These are phyloP conservation scores for Rhabdornis inornatus DNA, from an alignment of 2,113 vertebrate genomes.

Conservation along the genomic window DNA sequence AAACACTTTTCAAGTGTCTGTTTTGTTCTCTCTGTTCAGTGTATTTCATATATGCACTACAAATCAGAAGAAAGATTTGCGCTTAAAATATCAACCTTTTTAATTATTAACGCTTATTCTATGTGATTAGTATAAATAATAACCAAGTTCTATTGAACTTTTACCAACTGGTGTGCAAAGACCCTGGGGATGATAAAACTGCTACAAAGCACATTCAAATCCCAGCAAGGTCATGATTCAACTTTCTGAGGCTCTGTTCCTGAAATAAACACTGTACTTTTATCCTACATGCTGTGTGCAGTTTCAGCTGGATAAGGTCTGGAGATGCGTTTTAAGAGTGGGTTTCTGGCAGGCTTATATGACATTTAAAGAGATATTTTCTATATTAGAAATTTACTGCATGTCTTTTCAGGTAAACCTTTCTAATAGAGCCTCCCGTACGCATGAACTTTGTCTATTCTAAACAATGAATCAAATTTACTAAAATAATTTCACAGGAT, in stretches of 20 bases:
- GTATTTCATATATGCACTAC: neutral
- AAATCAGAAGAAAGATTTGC: neutral
- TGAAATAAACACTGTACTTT: neutral
- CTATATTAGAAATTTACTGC: neutral
- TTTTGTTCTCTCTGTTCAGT: neutral
- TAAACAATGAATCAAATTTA: neutral
- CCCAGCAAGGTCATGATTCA: neutral
- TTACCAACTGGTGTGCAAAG: neutral
- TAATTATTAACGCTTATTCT: neutral
- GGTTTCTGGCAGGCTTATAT: neutral
- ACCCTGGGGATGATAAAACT: neutral
- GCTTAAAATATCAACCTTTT: neutral
- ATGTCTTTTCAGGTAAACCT: neutral
- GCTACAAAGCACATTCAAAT: neutral
- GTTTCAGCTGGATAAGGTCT: neutral
- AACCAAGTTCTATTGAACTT: neutral
- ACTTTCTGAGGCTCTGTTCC: neutral
- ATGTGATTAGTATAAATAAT: neutral
- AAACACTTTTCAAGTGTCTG: neutral
- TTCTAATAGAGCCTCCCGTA: neutral
- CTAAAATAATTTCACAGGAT: neutral
- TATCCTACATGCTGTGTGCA: neutral
- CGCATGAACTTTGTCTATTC: neutral
- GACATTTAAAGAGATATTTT: neutral
- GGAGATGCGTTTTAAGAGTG: neutral